Conservation (phyloP, 2,888 invertebrate species). For the Glyphotaelius pellucidus region DNA sequence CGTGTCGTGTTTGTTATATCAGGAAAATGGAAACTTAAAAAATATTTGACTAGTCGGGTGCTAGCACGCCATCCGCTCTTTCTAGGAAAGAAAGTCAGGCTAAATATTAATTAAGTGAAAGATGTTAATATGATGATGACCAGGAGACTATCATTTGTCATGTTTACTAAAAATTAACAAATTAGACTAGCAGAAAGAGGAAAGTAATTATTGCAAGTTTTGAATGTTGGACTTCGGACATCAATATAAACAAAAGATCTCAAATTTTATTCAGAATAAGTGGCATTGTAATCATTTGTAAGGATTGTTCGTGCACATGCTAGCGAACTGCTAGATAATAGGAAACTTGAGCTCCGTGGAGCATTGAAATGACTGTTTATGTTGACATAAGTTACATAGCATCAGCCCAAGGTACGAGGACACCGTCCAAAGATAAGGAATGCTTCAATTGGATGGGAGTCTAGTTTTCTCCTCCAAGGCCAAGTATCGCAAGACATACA, state of each 20-base stretch:
- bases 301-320: not conserved
- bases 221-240: not conserved
- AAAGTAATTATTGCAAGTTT: not conserved
- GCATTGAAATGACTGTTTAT: not conserved
- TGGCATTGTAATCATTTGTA: not conserved
- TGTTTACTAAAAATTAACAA: not conserved
- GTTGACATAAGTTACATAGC: not conserved
- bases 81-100: not conserved
- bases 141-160: not conserved
- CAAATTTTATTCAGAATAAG: not conserved
- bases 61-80: not conserved
- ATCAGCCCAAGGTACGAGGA: not conserved
- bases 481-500: constrained; percentile 2
- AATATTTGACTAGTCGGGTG: not conserved
- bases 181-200: not conserved
- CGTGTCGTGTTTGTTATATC: not conserved
- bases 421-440: not conserved
- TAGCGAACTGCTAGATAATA: not conserved
- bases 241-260: not conserved
- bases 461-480: not conserved
- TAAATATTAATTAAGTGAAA: not conserved
- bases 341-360: not conserved
- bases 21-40: not conserved
- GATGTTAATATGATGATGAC: not conserved
- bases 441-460: not conserved